A percentile compares a stretch with the other conserved stretches of the same genome.
These are phyloP conservation scores for Intellagama lesueurii DNA, from an alignment of 2,797 vertebrate species.

Conservation along the genomic window DNA sequence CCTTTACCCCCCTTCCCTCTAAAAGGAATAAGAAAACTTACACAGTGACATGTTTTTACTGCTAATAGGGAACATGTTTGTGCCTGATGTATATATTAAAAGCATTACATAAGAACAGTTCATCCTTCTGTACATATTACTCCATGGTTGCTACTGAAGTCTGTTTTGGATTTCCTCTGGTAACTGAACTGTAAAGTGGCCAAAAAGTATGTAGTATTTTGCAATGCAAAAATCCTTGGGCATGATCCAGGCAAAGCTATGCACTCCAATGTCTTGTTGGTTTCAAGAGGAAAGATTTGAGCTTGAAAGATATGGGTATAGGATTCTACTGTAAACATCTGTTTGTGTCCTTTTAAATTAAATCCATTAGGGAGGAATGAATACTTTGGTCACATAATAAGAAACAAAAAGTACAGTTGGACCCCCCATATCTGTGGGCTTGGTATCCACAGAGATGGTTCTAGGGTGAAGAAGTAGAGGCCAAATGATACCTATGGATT, in stretches of 20 bases:
- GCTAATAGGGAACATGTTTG: constrained; percentile 25
- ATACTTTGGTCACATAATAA: neutral
- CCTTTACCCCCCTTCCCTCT: neutral
- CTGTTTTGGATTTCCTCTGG: constrained; percentile 17
- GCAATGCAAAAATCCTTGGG: neutral
- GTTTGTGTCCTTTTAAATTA: neutral
- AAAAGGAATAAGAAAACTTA: constrained; percentile 28
- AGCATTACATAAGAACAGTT: constrained; percentile 37
- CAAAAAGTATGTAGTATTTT: constrained; percentile 18
- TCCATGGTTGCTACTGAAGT: neutral
- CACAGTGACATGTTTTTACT: constrained; percentile 15
- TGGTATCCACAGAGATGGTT: too few species aligned
- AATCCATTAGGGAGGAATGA: neutral
- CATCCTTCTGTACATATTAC: constrained; percentile 22
- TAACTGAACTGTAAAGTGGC: neutral
- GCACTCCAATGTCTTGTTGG: neutral
- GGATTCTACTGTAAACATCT: neutral
- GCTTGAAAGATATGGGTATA: neutral
- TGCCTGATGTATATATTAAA: constrained; percentile 22
- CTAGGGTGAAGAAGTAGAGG: too few species aligned
- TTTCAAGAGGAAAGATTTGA: neutral
- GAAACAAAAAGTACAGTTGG: neutral
- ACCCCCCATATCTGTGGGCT: too few species aligned
- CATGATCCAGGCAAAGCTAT: neutral
- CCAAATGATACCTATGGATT: too few species aligned